phyloP scores from a whole-genome alignment of 2,797 vertebrate genomes.

The Pantherophis alleghaniensis region DNA sequence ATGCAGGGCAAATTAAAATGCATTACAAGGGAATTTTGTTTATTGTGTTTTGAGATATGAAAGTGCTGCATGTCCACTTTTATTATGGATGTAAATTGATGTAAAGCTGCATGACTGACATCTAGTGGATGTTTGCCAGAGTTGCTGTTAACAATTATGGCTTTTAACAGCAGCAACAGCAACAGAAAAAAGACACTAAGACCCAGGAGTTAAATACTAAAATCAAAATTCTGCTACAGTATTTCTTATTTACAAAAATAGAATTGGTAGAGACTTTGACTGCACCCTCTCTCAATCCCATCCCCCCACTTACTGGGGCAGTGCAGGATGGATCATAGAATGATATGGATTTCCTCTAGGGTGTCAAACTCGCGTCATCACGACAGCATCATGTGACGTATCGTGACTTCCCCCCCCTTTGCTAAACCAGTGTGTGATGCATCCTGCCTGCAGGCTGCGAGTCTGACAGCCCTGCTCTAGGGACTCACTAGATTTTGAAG shows the following conservation, averaged over 20 bases:
- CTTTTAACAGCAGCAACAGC: neutral
- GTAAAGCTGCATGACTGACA: constrained; percentile 63
- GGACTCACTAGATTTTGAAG: neutral
- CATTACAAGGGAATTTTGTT: constrained; percentile 7
- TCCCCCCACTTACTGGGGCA: neutral
- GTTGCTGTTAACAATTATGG: constrained; percentile 39
- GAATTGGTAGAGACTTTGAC: neutral
- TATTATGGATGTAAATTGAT: constrained; percentile 51
- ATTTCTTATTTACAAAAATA: neutral
- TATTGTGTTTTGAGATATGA: constrained; percentile 20
- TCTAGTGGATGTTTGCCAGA: constrained; percentile 62
- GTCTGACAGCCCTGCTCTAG: neutral
- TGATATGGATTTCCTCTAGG: neutral
- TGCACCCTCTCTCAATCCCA: neutral
- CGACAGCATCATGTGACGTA: too few relatives aligned
- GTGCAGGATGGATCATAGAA: neutral
- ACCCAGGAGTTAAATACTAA: neutral
- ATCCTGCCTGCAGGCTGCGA: too few relatives aligned
- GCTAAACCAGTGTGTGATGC: too few relatives aligned
- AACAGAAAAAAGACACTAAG: neutral
- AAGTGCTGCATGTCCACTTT: neutral
- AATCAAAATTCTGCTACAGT: neutral
- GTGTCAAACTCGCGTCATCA: too few relatives aligned
- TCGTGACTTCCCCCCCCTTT: too few relatives aligned
- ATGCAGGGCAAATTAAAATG: neutral